phyloP scores from a whole-genome alignment of 2,113 vertebrate species.

The Origma solitaria region DNA sequence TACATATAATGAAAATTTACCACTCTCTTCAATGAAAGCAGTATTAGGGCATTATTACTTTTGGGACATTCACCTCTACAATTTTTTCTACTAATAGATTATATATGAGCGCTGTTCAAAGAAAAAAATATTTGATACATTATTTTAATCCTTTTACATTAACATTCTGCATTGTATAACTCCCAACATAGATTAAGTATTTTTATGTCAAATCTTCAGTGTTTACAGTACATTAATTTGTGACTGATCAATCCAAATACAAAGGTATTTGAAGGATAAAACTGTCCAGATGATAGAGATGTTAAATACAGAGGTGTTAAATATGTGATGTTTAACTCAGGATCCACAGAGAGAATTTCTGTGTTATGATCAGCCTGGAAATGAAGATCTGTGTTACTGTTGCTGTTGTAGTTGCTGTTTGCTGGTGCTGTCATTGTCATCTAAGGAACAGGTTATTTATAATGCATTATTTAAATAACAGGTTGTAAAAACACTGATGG shows the following conservation, averaged over 20 bases:
- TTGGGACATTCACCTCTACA: background rate
- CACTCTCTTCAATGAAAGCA: background rate
- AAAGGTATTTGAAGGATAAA: background rate
- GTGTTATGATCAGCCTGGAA: background rate
- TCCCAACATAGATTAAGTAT: background rate
- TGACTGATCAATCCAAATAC: background rate
- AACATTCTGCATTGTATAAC: background rate
- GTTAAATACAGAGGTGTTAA: background rate
- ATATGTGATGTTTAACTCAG: background rate
- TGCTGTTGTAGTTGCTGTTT: background rate
- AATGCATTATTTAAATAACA: background rate
- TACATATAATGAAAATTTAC: background rate
- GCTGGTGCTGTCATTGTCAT: background rate
- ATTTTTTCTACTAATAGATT: background rate
- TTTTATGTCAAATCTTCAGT: background rate
- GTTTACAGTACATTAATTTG: background rate
- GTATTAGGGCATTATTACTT: background rate
- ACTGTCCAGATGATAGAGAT: background rate
- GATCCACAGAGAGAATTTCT: background rate
- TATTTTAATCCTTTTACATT: background rate
- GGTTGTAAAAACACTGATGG: background rate
- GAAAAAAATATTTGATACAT: background rate
- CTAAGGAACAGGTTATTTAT: background rate
- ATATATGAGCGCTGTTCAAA: background rate
- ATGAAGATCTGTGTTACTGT: background rate